Conservation (phyloP, 2,888 invertebrate species). For the Tholera decimalis region DNA sequence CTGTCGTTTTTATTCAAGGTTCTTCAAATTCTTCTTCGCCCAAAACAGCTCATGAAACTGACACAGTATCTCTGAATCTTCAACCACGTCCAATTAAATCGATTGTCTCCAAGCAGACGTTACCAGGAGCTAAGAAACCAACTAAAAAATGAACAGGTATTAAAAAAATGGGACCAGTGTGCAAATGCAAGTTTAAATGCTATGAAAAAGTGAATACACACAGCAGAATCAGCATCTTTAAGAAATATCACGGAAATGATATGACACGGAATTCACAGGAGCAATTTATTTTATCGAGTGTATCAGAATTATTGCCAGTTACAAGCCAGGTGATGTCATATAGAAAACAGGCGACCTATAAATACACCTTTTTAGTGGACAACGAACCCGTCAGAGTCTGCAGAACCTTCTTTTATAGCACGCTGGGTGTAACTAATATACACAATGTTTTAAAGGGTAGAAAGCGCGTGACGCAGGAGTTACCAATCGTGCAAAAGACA, state of each 20-base stretch:
- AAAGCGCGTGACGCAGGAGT: too few relatives aligned
- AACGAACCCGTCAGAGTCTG: neutral
- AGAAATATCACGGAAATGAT: conserved; percentile 2
- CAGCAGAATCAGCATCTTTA: conserved; percentile 11
- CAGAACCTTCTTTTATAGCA: conserved; percentile 13
- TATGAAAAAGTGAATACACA: conserved; percentile 3
- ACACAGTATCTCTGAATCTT: neutral
- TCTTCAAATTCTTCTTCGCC: neutral
- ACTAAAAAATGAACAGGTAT: neutral
- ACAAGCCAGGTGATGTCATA: neutral
- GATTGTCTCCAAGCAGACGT: neutral
- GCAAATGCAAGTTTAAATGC: conserved; percentile 7
- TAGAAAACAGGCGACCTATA: neutral
- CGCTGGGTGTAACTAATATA: conserved; percentile 5
- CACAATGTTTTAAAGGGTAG: neutral
- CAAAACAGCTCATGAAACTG: neutral
- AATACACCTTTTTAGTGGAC: conserved; percentile 11
- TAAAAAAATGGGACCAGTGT: conserved; percentile 15
- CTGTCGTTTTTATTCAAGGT: conserved; percentile 2
- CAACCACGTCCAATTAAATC: neutral
- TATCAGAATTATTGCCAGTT: neutral
- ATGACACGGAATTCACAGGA: conserved; percentile 2
- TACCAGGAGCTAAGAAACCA: neutral
- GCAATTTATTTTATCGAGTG: conserved; percentile 24
- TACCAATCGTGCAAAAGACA: neutral